Evolutionary conservation across 2,888 invertebrate genomes (phyloP).

Genomic region (Chrysolina haemoptera): DNA sequence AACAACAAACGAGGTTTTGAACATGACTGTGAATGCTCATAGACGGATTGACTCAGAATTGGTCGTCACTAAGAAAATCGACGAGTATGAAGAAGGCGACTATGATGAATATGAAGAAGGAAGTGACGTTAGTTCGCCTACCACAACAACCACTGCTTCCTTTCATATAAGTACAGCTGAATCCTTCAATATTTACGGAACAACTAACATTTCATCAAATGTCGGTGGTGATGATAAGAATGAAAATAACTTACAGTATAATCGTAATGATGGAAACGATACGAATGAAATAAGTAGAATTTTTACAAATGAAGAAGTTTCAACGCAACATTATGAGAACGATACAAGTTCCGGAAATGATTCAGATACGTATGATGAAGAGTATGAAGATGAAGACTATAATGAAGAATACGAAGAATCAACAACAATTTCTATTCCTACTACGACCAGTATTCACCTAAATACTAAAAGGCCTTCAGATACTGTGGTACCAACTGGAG

Average conservation of each 20-base stretch:
- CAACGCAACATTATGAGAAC: background rate
- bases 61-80: background rate
- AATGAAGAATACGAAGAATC: conserved; percentile 22
- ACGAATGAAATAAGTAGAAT: background rate
- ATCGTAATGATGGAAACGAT: background rate
- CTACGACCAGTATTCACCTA: background rate
- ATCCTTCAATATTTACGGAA: background rate
- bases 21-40: background rate
- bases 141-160: background rate
- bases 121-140: background rate
- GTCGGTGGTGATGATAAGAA: background rate
- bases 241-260: background rate
- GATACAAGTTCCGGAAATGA: background rate
- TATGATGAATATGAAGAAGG: conserved; percentile 31
- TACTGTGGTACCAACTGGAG: background rate
- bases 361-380: conserved; percentile 19
- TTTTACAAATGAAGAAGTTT: background rate
- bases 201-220: background rate
- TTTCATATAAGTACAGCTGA: background rate
- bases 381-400: conserved; percentile 24
- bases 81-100: conserved; percentile 21
- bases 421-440: background rate
- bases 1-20: background rate
- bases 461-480: background rate
- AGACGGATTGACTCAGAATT: background rate